Percentiles rank a stretch among this genome's conserved stretches.
These are phyloP conservation scores for Drosophila pachea DNA, from an alignment of 1,140 invertebrate genomes.

Conservation along the genomic window DNA sequence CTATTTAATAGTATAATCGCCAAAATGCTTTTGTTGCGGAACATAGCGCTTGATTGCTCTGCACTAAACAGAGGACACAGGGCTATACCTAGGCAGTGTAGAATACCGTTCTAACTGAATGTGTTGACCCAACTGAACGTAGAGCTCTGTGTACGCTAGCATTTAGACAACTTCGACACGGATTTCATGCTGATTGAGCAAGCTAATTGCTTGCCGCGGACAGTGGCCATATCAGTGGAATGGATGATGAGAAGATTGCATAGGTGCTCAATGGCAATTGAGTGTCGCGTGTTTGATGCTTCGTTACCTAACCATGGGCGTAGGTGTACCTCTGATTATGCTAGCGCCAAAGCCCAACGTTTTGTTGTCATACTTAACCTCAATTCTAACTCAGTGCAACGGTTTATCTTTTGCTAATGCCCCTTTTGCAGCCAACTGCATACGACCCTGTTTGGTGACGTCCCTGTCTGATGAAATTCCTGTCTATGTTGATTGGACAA, in stretches of 20 bases:
- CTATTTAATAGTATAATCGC: slow-evolving; percentile 31
- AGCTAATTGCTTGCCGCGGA: slow-evolving; percentile 58
- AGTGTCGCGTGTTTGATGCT: slow-evolving; percentile 71
- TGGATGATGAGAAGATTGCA: slow-evolving; percentile 55
- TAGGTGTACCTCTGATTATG: slow-evolving; percentile 3
- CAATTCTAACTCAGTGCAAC: background rate
- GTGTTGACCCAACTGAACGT: slow-evolving; percentile 46
- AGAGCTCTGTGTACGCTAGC: slow-evolving; percentile 25
- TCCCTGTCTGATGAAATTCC: slow-evolving; percentile 6
- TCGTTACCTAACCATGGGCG: slow-evolving; percentile 62
- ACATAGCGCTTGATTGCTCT: slow-evolving; percentile 40
- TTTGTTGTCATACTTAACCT: slow-evolving; percentile 1
- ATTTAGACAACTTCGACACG: slow-evolving; percentile 73
- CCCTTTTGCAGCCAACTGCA: no score
- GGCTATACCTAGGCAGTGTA: background rate
- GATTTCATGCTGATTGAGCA: slow-evolving; percentile 75
- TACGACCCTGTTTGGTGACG: background rate
- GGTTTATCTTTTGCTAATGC: background rate
- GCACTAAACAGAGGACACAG: background rate
- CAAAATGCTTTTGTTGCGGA: slow-evolving; percentile 35
- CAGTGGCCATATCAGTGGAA: slow-evolving; percentile 41
- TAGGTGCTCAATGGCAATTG: slow-evolving; percentile 52
- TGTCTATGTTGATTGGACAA: slow-evolving; percentile 13
- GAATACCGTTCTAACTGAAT: slow-evolving; percentile 34
- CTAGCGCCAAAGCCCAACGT: background rate